phyloP scores from a whole-genome alignment of 1,140 invertebrate species.

The Drosophila athabasca region DNA sequence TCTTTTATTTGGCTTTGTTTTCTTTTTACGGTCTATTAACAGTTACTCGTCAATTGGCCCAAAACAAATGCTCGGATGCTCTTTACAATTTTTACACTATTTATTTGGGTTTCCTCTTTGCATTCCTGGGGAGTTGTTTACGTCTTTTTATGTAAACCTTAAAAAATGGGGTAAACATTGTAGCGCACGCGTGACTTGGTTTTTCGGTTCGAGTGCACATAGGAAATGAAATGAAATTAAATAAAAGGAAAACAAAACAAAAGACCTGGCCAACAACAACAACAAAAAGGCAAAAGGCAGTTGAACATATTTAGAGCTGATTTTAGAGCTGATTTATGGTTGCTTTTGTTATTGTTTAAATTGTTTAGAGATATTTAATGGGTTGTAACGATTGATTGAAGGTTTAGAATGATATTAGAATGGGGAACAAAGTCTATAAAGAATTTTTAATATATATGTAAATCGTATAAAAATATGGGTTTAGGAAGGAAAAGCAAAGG shows the following conservation, averaged over 20 bases:
- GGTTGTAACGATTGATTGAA: too few species aligned
- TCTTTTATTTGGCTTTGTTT: not conserved
- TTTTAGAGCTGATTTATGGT: constrained; percentile 6
- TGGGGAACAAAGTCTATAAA: too few species aligned
- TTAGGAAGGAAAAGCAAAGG: too few species aligned
- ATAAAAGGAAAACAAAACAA: constrained; percentile 46
- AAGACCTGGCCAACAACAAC: constrained; percentile 34
- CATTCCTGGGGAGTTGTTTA: not conserved
- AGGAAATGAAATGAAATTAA: constrained; percentile 18
- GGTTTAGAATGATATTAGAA: too few species aligned
- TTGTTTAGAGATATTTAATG: too few species aligned
- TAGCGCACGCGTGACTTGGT: constrained; percentile 46
- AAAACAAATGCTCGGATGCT: constrained; percentile 41
- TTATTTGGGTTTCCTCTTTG: constrained; percentile 10
- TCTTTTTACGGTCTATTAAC: constrained; percentile 53
- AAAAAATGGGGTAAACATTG: constrained; percentile 34
- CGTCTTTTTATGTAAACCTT: constrained; percentile 31
- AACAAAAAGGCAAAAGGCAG: constrained; percentile 36
- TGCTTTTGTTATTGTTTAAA: too few species aligned
- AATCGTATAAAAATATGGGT: too few species aligned
- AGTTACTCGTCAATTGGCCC: constrained; percentile 55
- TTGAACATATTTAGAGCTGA: constrained; percentile 4
- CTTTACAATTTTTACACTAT: constrained; percentile 43
- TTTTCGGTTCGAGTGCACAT: constrained; percentile 11
- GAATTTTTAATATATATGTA: too few species aligned